Conservation (phyloP, 2,113 vertebrate genomes). For the Lutjanus erythropterus region DNA sequence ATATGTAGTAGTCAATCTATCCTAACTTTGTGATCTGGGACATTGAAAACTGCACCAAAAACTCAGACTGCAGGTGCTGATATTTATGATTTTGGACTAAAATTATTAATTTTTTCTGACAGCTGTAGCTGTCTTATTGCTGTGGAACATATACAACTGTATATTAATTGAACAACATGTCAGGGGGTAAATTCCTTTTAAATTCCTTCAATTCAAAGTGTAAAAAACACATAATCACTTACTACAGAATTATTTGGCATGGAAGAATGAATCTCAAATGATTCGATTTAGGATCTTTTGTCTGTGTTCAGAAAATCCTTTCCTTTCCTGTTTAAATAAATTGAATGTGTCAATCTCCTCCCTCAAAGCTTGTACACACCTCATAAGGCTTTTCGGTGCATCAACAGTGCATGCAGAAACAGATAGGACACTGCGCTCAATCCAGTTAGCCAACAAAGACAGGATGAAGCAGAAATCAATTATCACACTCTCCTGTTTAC, state of each 20-base stretch:
- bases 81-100: neutral
- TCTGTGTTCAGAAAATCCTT: conserved; percentile 19
- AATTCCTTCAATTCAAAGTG: neutral
- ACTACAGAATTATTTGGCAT: neutral
- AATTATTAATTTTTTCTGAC: neutral
- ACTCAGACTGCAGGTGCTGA: neutral
- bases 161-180: neutral
- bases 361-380: conserved; percentile 33
- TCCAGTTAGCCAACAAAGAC: conserved; percentile 29
- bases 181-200: neutral
- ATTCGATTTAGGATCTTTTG: neutral
- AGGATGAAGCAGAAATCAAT: conserved; percentile 45
- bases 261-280: neutral
- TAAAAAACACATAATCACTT: neutral
- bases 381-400: conserved; percentile 62
- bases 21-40: neutral
- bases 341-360: no score
- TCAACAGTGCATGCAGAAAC: conserved; percentile 63
- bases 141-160: neutral
- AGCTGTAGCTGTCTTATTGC: conserved; percentile 6
- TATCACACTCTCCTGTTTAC: conserved; percentile 48
- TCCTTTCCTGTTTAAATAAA: no score
- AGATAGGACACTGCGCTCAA: conserved; percentile 43
- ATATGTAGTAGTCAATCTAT: neutral
- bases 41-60: neutral